These are phyloP conservation scores for Linnaemya tessellans DNA, from an alignment of 2,888 invertebrate species.

Conservation along the genomic window DNA sequence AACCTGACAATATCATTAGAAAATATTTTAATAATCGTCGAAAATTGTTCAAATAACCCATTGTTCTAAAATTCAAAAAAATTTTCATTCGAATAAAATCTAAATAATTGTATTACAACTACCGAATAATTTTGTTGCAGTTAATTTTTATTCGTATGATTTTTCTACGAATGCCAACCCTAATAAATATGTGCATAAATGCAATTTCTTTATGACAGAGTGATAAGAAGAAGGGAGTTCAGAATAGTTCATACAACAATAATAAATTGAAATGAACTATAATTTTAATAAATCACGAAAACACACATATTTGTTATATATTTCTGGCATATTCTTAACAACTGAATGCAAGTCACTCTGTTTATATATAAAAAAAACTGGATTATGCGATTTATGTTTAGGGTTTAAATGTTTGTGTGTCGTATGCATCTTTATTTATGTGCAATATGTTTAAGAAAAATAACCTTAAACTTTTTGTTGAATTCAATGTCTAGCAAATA, in stretches of 20 bases:
- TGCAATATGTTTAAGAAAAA: constrained; percentile 7
- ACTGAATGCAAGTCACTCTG: neutral
- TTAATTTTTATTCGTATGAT: too few species aligned
- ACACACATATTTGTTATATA: constrained; percentile 33
- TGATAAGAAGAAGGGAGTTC: neutral
- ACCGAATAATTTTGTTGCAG: too few species aligned
- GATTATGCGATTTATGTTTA: constrained; percentile 3
- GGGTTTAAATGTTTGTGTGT: neutral
- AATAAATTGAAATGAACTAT: constrained; percentile 55
- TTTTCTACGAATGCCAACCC: too few species aligned
- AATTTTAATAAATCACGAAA: constrained; percentile 65
- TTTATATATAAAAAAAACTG: neutral
- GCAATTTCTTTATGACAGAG: neutral
- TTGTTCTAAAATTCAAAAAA: too few species aligned
- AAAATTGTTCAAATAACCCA: too few species aligned
- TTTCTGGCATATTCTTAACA: constrained; percentile 14
- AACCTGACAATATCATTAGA: too few species aligned
- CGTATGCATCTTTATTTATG: neutral
- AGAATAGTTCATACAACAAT: constrained; percentile 18
- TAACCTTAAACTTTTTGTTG: constrained; percentile 33
- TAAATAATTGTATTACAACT: too few species aligned
- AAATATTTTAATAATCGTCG: too few species aligned
- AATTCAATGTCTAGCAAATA: constrained; percentile 36
- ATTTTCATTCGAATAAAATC: too few species aligned
- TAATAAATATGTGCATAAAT: neutral